A percentile compares a stretch with the other conserved stretches of the same genome.
Evolutionary conservation across 2,888 invertebrate genomes (phyloP).

Genomic region (Athalia cordata): DNA sequence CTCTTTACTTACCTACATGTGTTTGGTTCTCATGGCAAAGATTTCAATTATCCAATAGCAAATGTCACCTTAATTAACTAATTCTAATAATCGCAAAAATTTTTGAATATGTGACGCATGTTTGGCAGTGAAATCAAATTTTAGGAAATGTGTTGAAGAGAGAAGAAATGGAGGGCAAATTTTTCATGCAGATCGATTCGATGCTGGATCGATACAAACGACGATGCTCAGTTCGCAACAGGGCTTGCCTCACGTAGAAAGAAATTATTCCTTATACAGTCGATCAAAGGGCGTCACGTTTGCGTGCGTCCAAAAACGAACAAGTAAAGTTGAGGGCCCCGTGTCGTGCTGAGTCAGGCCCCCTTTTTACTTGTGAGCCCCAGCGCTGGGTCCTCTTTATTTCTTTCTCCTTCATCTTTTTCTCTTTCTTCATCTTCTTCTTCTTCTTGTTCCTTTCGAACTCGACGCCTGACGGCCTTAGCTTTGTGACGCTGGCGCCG

Average conservation of each 20-base stretch:
- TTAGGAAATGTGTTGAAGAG: too few species aligned
- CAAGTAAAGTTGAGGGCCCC: slow-evolving; percentile 52
- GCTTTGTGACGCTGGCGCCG: slow-evolving; percentile 61
- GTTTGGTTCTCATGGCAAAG: too few species aligned
- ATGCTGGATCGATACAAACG: slow-evolving; percentile 21
- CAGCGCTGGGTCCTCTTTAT: slow-evolving; percentile 18
- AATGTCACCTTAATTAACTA: too few species aligned
- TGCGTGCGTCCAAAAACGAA: slow-evolving; percentile 48
- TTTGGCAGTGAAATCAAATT: too few species aligned
- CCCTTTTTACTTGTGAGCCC: slow-evolving; percentile 44
- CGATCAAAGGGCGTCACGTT: slow-evolving; percentile 53
- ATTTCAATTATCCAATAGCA: too few species aligned
- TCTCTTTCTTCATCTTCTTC: slow-evolving; percentile 36
- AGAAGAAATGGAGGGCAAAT: too few species aligned
- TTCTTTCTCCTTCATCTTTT: slow-evolving; percentile 1
- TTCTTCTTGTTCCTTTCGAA: slow-evolving; percentile 15
- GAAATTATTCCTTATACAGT: slow-evolving; percentile 58
- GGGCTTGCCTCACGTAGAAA: slow-evolving; percentile 43
- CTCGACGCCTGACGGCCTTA: slow-evolving; percentile 28
- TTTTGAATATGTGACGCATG: too few species aligned
- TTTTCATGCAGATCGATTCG: neutral
- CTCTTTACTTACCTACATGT: too few species aligned
- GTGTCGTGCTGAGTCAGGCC: slow-evolving; percentile 58
- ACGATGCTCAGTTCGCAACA: slow-evolving; percentile 9
- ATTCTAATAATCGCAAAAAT: too few species aligned